Percentiles rank a stretch among this genome's conserved stretches.
These are phyloP conservation scores for Plusia festucae DNA, from an alignment of 2,888 invertebrate genomes.

Conservation along the genomic window DNA sequence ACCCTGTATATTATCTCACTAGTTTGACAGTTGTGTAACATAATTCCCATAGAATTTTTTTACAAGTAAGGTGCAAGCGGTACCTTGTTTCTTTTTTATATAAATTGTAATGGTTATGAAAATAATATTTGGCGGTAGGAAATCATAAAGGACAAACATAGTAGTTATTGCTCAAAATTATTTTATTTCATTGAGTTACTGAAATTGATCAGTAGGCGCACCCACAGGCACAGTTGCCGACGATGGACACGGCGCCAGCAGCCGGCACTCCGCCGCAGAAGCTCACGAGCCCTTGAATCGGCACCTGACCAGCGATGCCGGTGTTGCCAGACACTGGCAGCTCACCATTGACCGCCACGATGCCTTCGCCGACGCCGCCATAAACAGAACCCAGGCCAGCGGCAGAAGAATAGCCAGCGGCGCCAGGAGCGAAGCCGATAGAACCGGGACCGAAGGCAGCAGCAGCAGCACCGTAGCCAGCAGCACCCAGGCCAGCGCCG, in stretches of 20 bases:
- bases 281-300: conserved; percentile 65
- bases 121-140: too few species aligned
- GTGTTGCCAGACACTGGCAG: conserved; percentile 62
- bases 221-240: conserved; percentile 58
- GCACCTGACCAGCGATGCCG: conserved; percentile 61
- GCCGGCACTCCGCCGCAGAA: conserved; percentile 63
- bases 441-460: background rate
- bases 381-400: conserved; percentile 22
- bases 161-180: background rate
- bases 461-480: conserved; percentile 2
- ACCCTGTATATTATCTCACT: too few species aligned
- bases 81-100: too few species aligned
- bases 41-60: too few species aligned
- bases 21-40: too few species aligned
- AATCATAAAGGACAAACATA: background rate
- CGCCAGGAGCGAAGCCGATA: background rate
- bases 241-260: conserved; percentile 61
- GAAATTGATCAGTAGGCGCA: conserved; percentile 24
- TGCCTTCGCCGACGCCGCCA: conserved; percentile 56
- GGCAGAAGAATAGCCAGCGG: conserved; percentile 1
- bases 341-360: conserved; percentile 54
- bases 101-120: too few species aligned
- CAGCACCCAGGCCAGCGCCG: conserved; percentile 6
- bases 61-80: too few species aligned
- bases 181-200: background rate